Evolutionary conservation across 2,888 invertebrate species (phyloP), one percentile per base, ranked within the genome.

Genomic region (Cecidostiba fungosa): DNA sequence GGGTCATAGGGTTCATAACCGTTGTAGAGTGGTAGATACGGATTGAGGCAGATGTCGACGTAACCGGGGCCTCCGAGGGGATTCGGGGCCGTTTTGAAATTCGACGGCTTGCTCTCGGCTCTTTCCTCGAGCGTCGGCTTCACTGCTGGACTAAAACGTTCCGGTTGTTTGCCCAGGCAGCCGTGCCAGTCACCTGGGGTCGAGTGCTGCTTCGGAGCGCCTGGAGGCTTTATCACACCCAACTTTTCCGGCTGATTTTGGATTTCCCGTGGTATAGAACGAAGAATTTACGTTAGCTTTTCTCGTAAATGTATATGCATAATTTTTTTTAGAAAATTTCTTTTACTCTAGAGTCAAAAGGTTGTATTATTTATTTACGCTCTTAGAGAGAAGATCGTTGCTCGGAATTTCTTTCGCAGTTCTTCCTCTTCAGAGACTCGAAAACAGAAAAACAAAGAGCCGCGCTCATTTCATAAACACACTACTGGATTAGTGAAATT

Each of bases 141-240:
- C 59, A 84, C 70, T 87, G 88, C 85, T 89, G 94, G 87, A 91
- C 92, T 89, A 89, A 92, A 91, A 86, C 88, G 86, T 77, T 79
- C 43, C 90, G 91, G 85, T 85, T 92, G 80, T 91, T 92, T 88
- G 88, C 90, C 90, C 92, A 95, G 89, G 73, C 94, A 94, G 19
- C 95, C 95, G 87, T 93, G 94, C 90, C 94, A 94, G 89, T 95
- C 95, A 23, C 95, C 95, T 1, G 95, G 94, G 12, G 94, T 93
- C 1, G 94, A 92, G 87, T 94, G 94, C 77, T 90, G 89, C 89
- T 95, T 94, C 4, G 91, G 12, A 1, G 10, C 16, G 3, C 82
- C 82, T 1, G 82, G 59, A 8, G 73, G 69, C 5, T 16, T 66
- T 23, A 87, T 72, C 3, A 76, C 39, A 0, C 62, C 82, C 3